Conservation (phyloP, 2,113 vertebrate genomes). For the Tretioscincus oriximinensis region DNA sequence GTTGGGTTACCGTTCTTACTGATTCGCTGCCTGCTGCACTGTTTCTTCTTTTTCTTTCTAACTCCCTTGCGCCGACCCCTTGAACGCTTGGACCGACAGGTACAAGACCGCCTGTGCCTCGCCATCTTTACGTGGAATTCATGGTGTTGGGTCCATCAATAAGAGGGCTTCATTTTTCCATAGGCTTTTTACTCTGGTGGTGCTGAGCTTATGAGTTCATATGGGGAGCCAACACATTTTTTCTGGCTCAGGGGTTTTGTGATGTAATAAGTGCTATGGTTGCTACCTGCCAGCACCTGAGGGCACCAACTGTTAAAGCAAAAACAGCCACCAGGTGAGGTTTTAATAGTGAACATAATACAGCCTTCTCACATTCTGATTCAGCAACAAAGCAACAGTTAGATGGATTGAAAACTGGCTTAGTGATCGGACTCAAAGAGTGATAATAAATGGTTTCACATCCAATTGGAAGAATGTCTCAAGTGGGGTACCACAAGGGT, state of each 20-base stretch:
- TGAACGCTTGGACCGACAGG: neutral
- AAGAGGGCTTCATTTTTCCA: neutral
- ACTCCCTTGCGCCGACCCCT: neutral
- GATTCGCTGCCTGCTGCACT: neutral
- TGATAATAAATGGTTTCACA: too few relatives aligned
- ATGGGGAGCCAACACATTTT: neutral
- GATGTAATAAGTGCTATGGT: slow-evolving; percentile 30
- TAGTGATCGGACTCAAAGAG: too few relatives aligned
- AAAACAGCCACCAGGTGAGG: neutral
- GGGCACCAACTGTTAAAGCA: slow-evolving; percentile 20
- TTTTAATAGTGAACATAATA: neutral
- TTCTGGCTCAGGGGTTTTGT: slow-evolving; percentile 13
- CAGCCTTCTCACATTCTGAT: neutral
- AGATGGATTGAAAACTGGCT: too few relatives aligned
- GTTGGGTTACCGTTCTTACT: slow-evolving; percentile 14
- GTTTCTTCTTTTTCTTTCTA: slow-evolving; percentile 1
- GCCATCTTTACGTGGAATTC: slow-evolving; percentile 4
- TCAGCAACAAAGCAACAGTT: too few relatives aligned
- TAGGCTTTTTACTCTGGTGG: slow-evolving; percentile 16
- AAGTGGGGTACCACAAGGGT: too few relatives aligned
- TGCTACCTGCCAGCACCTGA: slow-evolving; percentile 22
- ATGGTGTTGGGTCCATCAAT: neutral
- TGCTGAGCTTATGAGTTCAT: slow-evolving; percentile 8
- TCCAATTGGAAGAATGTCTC: too few relatives aligned
- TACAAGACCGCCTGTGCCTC: neutral